phyloP scores from a whole-genome alignment of 2,113 vertebrate genomes.

The Oenanthe melanoleuca region DNA sequence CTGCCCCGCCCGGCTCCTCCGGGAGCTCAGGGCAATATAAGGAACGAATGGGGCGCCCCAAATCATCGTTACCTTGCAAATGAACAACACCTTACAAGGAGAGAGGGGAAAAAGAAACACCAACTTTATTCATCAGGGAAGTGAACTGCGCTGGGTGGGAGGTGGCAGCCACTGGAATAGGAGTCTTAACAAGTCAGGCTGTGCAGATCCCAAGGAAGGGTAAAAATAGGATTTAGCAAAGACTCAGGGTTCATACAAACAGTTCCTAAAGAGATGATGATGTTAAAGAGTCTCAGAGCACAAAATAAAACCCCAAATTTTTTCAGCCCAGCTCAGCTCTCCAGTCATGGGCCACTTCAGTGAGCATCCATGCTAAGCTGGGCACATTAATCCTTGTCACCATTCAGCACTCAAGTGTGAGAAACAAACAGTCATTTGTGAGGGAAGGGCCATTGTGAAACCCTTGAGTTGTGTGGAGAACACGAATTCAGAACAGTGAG shows the following conservation, averaged over 20 bases:
- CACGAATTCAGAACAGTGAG: background rate
- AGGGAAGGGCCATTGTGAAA: background rate
- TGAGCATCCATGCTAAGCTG: background rate
- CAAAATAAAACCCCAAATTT: background rate
- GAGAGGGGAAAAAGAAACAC: background rate
- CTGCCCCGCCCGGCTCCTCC: background rate
- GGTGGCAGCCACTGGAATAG: rapidly evolving
- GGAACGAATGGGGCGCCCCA: background rate
- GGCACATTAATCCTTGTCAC: background rate
- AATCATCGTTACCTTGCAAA: background rate
- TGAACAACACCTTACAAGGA: background rate
- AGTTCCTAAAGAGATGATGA: background rate
- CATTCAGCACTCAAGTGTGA: background rate
- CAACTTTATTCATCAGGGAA: background rate
- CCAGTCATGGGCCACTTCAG: background rate
- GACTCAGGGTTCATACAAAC: background rate
- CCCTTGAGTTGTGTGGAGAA: background rate
- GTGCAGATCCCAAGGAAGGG: background rate
- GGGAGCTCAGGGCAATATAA: rapidly evolving
- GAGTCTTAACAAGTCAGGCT: background rate
- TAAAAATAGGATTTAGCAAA: rapidly evolving
- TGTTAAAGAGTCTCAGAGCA: background rate
- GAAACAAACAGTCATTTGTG: background rate
- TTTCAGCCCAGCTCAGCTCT: background rate
- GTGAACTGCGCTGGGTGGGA: background rate